phyloP scores from a whole-genome alignment of 1,140 invertebrate genomes.

The Carcinoscorpius rotundicauda region DNA sequence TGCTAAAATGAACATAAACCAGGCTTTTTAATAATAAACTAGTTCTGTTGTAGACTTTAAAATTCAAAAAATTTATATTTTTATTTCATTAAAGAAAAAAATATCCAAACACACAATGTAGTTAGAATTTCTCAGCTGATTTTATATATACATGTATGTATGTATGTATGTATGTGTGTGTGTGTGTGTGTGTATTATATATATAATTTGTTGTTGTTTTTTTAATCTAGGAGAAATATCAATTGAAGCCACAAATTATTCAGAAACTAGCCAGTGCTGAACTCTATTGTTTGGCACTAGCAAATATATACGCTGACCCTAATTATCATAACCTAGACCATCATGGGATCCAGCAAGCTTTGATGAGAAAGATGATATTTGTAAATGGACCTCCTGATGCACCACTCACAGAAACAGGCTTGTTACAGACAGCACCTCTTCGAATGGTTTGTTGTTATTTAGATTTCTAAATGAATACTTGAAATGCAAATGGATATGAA shows the following conservation, averaged over 20 bases:
- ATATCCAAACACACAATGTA: too few relatives aligned
- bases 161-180: too few relatives aligned
- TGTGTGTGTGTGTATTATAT: too few relatives aligned
- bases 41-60: too few relatives aligned
- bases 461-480: too few relatives aligned
- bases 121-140: too few relatives aligned
- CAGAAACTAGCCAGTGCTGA: conserved; percentile 85
- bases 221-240: conserved; percentile 5
- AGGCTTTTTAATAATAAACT: too few relatives aligned
- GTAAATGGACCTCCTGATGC: conserved; percentile 68
- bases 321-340: conserved; percentile 91
- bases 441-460: conserved; percentile 59
- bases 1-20: too few relatives aligned
- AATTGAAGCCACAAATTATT: conserved; percentile 76
- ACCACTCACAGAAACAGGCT: conserved; percentile 82
- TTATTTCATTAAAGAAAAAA: too few relatives aligned
- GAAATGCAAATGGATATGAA: too few relatives aligned
- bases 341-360: conserved; percentile 65
- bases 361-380: conserved; percentile 80
- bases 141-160: too few relatives aligned
- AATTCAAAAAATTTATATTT: too few relatives aligned
- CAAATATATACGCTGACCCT: conserved; percentile 91
- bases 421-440: conserved; percentile 88
- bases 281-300: conserved; percentile 87
- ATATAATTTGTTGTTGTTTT: background rate